A percentile compares a stretch with the other conserved stretches of the same genome.
Conservation (phyloP, 1,140 invertebrate genomes). For the Drosophila albomicans region DNA sequence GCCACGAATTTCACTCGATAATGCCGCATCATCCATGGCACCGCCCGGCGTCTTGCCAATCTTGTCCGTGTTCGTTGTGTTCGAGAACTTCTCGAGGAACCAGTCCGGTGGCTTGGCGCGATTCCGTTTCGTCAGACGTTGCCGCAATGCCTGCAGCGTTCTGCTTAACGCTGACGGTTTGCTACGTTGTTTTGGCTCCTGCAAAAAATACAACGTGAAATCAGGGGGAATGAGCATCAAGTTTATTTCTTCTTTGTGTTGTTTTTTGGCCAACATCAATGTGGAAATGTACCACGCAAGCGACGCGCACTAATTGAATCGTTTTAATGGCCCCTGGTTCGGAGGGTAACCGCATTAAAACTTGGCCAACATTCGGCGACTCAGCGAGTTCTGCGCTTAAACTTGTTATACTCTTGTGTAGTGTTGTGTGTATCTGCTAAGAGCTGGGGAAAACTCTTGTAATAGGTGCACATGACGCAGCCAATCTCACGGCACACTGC, state of each 20-base stretch:
- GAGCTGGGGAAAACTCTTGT: not conserved
- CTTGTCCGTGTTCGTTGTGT: conserved; percentile 83
- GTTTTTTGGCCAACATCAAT: conserved; percentile 1
- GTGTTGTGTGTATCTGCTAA: conserved; percentile 58
- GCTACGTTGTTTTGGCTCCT: conserved; percentile 75
- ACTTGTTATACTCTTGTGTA: conserved; percentile 50
- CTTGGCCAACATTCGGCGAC: conserved; percentile 60
- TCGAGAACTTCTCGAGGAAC: conserved; percentile 88
- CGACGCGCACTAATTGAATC: conserved; percentile 65
- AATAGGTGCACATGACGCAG: conserved; percentile 14
- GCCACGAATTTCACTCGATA: conserved; percentile 84
- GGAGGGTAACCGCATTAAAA: conserved; percentile 71
- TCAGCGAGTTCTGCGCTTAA: conserved; percentile 65
- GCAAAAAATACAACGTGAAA: conserved; percentile 4
- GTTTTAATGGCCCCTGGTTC: conserved; percentile 55
- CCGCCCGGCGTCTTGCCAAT: conserved; percentile 70
- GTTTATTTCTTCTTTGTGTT: conserved; percentile 8
- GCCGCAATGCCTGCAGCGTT: conserved; percentile 78
- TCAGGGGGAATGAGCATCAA: conserved; percentile 5
- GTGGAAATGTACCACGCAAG: conserved; percentile 40
- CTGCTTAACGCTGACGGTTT: conserved; percentile 80
- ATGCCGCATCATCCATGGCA: conserved; percentile 80
- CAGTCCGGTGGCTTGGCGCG: conserved; percentile 86
- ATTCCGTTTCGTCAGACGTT: conserved; percentile 80
- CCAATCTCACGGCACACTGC: conserved; percentile 5